Percentiles rank a stretch among this genome's conserved stretches.
Conservation (phyloP, 2,888 invertebrate species). For the Taphrorychus bicolor region DNA sequence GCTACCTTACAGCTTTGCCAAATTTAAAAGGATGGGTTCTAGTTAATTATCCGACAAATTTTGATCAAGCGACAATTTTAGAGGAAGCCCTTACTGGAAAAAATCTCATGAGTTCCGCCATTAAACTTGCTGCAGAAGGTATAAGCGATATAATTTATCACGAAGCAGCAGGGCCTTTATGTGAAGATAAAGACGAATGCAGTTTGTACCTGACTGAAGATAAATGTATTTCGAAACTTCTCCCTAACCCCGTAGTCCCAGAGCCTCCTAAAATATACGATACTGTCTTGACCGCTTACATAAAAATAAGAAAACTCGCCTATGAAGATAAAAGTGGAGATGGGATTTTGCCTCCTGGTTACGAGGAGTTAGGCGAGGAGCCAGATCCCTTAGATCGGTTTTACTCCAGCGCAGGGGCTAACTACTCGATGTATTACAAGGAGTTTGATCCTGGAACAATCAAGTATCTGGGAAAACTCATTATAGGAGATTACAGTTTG, state of each 20-base stretch:
- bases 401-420: conserved; percentile 66
- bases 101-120: conserved; percentile 56
- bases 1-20: conserved; percentile 64
- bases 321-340: conserved; percentile 61
- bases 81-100: conserved; percentile 67
- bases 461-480: conserved; percentile 59
- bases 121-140: conserved; percentile 24
- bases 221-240: conserved; percentile 61
- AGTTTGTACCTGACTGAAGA: conserved; percentile 54
- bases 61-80: conserved; percentile 66
- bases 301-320: conserved; percentile 61
- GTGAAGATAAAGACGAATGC: conserved; percentile 20
- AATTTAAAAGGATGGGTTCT: conserved; percentile 65
- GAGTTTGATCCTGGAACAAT: conserved; percentile 64
- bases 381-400: conserved; percentile 65
- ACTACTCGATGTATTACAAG: conserved; percentile 66
- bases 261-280: conserved; percentile 57
- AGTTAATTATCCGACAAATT: conserved; percentile 68
- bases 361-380: conserved; percentile 56
- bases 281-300: conserved; percentile 67
- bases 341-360: conserved; percentile 45
- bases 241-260: conserved; percentile 59
- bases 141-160: conserved; percentile 48
- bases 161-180: conserved; percentile 40
- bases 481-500: conserved; percentile 57